A percentile compares a stretch with the other conserved stretches of the same genome.
Evolutionary conservation across 2,797 vertebrate species (phyloP).

Genomic region (Okamejei kenojei): DNA sequence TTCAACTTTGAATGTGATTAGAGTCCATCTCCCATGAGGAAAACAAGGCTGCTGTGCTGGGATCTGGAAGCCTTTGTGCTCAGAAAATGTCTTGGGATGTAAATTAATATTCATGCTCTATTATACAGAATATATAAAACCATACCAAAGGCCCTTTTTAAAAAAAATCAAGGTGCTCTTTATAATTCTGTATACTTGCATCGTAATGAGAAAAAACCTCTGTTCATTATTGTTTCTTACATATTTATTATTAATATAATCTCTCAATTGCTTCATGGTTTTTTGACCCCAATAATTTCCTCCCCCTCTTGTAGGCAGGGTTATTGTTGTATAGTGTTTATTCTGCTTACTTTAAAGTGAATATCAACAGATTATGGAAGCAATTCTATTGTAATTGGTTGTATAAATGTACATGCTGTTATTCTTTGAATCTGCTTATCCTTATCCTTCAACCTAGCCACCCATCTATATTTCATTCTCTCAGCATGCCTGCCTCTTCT

Average conservation of each 20-base stretch:
- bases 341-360: neutral
- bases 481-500: no score
- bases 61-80: neutral
- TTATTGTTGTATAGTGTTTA: neutral
- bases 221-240: neutral
- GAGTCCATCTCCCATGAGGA: constrained; percentile 4
- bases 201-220: neutral
- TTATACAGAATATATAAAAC: neutral
- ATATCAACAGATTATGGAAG: neutral
- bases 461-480: no score
- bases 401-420: neutral
- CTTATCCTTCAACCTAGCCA: no score
- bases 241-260: neutral
- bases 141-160: neutral
- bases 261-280: neutral
- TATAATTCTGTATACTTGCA: neutral
- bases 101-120: constrained; percentile 27
- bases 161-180: neutral
- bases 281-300: neutral
- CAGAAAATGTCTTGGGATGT: neutral
- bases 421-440: no score
- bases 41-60: neutral
- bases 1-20: neutral
- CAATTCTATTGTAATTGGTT: neutral
- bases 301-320: neutral